These are phyloP conservation scores for Stratiomys singularior DNA, from an alignment of 2,888 invertebrate genomes.

Conservation along the genomic window DNA sequence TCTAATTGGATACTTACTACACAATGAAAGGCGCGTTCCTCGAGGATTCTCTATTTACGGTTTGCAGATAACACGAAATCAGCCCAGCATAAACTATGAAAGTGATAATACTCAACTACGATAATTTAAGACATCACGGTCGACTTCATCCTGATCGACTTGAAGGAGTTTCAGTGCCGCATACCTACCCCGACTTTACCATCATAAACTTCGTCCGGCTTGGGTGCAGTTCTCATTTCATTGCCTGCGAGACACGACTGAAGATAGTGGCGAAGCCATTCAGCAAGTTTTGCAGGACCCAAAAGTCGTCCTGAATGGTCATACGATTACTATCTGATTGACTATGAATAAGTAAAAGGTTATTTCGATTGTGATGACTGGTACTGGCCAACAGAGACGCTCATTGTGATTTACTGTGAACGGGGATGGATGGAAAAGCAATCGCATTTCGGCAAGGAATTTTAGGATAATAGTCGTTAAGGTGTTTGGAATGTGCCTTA, in stretches of 20 bases:
- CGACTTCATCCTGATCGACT: no score
- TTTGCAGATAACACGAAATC: no score
- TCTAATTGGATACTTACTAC: no score
- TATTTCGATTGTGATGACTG: constrained; percentile 49
- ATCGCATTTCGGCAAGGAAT: constrained; percentile 40
- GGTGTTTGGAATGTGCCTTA: constrained; percentile 45
- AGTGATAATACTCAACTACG: no score
- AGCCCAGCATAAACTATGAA: no score
- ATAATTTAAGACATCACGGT: no score
- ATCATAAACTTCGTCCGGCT: constrained; percentile 30
- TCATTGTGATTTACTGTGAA: constrained; percentile 50
- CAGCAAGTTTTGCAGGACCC: not conserved
- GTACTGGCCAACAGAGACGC: constrained; percentile 38
- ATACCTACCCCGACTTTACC: not conserved
- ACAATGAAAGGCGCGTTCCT: no score
- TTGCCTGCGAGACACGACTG: not conserved
- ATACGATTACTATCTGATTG: constrained; percentile 52
- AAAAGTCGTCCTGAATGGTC: constrained; percentile 32
- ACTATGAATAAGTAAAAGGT: constrained; percentile 52
- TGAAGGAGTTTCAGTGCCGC: not conserved
- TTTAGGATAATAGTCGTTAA: constrained; percentile 43
- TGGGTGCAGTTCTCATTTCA: constrained; percentile 23
- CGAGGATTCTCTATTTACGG: no score
- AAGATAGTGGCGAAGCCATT: constrained; percentile 17
- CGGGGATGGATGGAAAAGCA: constrained; percentile 31